phyloP scores from a whole-genome alignment of 2,888 invertebrate species.

The Hydriomena furcata region DNA sequence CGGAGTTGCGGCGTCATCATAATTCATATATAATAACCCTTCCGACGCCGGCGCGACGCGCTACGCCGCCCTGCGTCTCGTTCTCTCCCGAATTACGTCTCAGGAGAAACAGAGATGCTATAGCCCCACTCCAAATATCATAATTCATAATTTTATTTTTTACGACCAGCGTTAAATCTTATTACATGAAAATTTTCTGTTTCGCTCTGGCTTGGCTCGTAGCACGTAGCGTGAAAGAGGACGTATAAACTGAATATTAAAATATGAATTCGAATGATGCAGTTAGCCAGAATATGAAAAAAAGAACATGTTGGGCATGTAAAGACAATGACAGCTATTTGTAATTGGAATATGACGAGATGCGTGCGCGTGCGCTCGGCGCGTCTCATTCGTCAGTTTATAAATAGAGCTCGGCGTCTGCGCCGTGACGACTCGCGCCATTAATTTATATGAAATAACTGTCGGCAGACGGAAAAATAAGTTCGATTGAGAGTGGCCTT shows the following conservation, averaged over 20 bases:
- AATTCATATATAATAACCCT: conserved; percentile 85
- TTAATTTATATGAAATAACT: conserved; percentile 84
- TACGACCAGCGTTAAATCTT: conserved; percentile 53
- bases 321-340: conserved; percentile 78
- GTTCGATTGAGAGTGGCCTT: conserved; percentile 78
- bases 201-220: conserved; percentile 50
- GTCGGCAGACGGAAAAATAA: conserved; percentile 83
- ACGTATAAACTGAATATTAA: conserved; percentile 38
- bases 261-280: conserved; percentile 50
- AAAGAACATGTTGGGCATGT: conserved; percentile 62
- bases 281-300: conserved; percentile 53
- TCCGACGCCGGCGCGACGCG: conserved; percentile 69
- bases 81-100: conserved; percentile 52
- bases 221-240: conserved; percentile 34
- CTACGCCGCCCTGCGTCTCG: conserved; percentile 71
- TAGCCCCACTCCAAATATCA: conserved; percentile 66
- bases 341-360: conserved; percentile 83
- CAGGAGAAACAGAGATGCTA: conserved; percentile 67
- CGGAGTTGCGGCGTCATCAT: conserved; percentile 80
- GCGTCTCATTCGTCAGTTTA: conserved; percentile 83
- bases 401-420: conserved; percentile 82
- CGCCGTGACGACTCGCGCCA: conserved; percentile 82
- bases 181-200: conserved; percentile 54
- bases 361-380: conserved; percentile 78
- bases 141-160: conserved; percentile 81